phyloP scores from a whole-genome alignment of 2,888 invertebrate species.

The Rhamphomyia laevipes region DNA sequence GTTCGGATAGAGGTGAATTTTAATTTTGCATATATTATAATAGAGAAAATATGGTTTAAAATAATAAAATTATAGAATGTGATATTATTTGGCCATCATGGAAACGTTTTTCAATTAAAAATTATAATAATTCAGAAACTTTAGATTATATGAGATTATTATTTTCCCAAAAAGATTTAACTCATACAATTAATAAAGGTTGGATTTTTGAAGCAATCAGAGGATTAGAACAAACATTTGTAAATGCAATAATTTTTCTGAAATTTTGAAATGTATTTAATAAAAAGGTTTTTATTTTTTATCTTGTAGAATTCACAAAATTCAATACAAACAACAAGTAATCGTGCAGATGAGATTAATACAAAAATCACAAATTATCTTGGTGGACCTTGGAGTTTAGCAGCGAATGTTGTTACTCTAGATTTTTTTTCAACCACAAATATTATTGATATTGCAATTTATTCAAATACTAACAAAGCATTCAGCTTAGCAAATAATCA shows the following conservation, averaged over 20 bases:
- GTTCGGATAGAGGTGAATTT: slow-evolving; percentile 37
- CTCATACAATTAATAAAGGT: slow-evolving; percentile 14
- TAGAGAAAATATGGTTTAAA: too few species aligned
- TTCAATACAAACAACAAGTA: slow-evolving; percentile 26
- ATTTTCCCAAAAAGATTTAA: slow-evolving; percentile 27
- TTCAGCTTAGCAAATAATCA: slow-evolving; percentile 25
- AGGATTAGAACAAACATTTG: slow-evolving; percentile 29
- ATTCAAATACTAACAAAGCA: slow-evolving; percentile 37
- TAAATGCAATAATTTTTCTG: slow-evolving; percentile 11
- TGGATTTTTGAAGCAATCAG: slow-evolving; percentile 31
- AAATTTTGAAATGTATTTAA: neutral
- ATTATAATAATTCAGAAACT: slow-evolving; percentile 28
- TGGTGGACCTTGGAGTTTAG: slow-evolving; percentile 49
- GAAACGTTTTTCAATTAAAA: slow-evolving; percentile 29
- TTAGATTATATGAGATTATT: slow-evolving; percentile 31
- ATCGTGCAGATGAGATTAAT: slow-evolving; percentile 40
- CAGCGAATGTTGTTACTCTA: slow-evolving; percentile 58
- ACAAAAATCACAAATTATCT: slow-evolving; percentile 58
- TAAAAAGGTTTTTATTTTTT: neutral
- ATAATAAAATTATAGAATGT: slow-evolving; percentile 20
- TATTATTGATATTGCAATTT: slow-evolving; percentile 53
- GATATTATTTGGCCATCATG: slow-evolving; percentile 29
- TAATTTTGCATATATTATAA: neutral
- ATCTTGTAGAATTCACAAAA: slow-evolving; percentile 20
- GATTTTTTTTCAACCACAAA: slow-evolving; percentile 64